Evolutionary conservation across 2,797 vertebrate genomes (phyloP), one percentile per base, ranked within the genome.

Genomic region (Rhinella marina): DNA sequence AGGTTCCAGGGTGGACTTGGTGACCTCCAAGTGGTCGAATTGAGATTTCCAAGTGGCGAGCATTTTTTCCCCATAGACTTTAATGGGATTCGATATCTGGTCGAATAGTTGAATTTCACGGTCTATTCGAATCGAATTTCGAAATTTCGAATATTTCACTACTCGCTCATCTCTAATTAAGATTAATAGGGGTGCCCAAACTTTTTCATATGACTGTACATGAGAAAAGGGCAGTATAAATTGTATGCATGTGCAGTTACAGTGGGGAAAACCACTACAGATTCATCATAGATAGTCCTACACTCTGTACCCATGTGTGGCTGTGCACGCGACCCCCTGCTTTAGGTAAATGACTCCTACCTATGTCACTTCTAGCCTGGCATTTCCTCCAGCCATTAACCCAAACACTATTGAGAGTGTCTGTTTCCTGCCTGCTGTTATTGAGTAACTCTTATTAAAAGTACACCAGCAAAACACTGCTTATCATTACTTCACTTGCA

Each of bases 401-500:
- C 88, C 85, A 89, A 83, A 86, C 88, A 84, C 82, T 77, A 56
- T 79, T 57, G 83, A 59, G 75, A 86, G 81, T 81, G 81, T 81
- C 85, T 89, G 88, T 59, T 89, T 89, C 88, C 88, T 89, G 88
- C 84, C 59, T 73, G 88, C 85, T 89, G 88, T 86, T 89, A 89
- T 87, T 89, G 85, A 86, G 88, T 89, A 89, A 89, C 88, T 75
- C 88, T 80, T 87, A 89, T 86, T 89, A 87, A 89, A 89, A 86
- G 88, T 75, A 79, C 88, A 86, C 75, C 75, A 89, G 88, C 62
- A 89, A 89, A 87, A 89, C 88, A 86, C 80, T 54, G 75, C 88
- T 89, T 89, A 89, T 89, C 88, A 83, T 86, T 68, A 78, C 88
- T 89, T 80, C 41, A 84, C 85, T 87, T 79, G 73, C 73, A 82